Conservation (phyloP, 2,888 invertebrate genomes). For the Resseliella maxima region DNA sequence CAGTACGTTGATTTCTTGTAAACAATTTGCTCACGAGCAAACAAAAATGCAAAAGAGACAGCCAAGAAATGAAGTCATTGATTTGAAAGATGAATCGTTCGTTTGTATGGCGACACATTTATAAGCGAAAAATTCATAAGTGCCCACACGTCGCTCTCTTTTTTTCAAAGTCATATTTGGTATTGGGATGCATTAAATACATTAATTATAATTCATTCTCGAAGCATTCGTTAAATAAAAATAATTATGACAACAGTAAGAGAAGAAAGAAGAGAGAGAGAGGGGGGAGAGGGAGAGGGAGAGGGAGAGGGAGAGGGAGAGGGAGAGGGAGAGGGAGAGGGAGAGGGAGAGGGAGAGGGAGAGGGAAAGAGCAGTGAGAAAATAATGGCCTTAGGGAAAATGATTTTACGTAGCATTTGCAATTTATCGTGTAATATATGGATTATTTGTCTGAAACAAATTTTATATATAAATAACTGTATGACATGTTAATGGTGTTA, state of each 20-base stretch:
- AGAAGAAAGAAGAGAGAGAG: too few species aligned
- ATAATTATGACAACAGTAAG: background rate
- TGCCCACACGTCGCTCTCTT: background rate
- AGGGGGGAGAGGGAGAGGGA: too few species aligned
- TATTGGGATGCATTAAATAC: slow-evolving; percentile 17
- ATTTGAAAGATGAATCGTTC: background rate
- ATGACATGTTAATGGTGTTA: background rate
- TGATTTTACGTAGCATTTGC: background rate
- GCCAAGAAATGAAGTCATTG: background rate
- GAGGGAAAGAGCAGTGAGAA: too few species aligned
- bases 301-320: too few species aligned
- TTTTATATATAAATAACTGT: background rate
- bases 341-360: too few species aligned
- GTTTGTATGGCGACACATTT: slow-evolving; percentile 21
- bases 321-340: too few species aligned
- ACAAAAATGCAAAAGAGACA: background rate
- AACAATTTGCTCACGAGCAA: background rate
- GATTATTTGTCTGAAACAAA: background rate
- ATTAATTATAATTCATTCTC: slow-evolving; percentile 1
- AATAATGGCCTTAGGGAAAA: background rate
- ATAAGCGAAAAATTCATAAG: background rate
- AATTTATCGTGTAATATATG: background rate
- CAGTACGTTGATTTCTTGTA: background rate
- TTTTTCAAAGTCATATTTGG: background rate
- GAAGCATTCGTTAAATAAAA: background rate